Conservation (phyloP, 2,113 vertebrate genomes). For the Pogona vitticeps region DNA sequence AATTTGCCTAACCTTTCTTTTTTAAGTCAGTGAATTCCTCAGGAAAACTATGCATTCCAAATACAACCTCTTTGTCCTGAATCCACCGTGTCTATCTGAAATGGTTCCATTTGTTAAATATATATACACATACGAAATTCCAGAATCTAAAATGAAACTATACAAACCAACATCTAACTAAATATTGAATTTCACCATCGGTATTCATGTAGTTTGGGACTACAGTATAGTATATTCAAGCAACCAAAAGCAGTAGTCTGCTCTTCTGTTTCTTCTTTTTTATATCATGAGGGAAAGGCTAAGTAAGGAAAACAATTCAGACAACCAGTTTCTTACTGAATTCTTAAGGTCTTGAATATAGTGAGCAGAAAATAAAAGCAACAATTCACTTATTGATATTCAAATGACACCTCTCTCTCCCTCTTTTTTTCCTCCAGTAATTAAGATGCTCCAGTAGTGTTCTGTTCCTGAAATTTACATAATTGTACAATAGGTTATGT, state of each 20-base stretch:
- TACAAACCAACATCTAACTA: neutral
- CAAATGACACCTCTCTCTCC: conserved; percentile 73
- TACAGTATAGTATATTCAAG: conserved; percentile 16
- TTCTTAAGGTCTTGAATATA: conserved; percentile 69
- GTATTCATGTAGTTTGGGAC: conserved; percentile 41
- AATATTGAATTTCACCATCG: conserved; percentile 34
- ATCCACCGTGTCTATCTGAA: conserved; percentile 28
- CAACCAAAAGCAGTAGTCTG: neutral
- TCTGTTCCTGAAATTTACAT: conserved; percentile 81
- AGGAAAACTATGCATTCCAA: conserved; percentile 17
- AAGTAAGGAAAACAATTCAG: conserved; percentile 32
- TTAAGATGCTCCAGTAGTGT: conserved; percentile 81
- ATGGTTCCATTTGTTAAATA: conserved; percentile 21
- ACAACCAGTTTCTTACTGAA: conserved; percentile 63
- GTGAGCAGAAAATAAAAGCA: conserved; percentile 77
- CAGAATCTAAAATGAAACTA: conserved; percentile 35
- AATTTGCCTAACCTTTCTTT: no score
- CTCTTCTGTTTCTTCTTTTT: neutral
- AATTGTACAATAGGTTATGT: conserved; percentile 82
- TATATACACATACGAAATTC: neutral
- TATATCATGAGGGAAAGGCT: conserved; percentile 53
- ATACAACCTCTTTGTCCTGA: conserved; percentile 29
- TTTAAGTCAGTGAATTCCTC: neutral
- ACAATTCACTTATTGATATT: conserved; percentile 81
- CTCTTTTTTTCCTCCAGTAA: conserved; percentile 77